These are phyloP conservation scores for pig (Sus scrofa) DNA, from an alignment of 2,113 vertebrate species.

Conservation along the genomic window T2T-Sscrofa CM000826.6:97012001-97012500, in stretches of 20 bases:
- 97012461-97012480: not conserved
- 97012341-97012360: too few relatives aligned
- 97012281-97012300: too few relatives aligned
- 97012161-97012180: too few relatives aligned
- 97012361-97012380: not conserved
- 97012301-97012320: too few relatives aligned
- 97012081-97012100: not conserved
- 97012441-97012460: not conserved
- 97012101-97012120: not conserved
- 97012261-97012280: too few relatives aligned
- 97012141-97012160: too few relatives aligned
- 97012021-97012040: conserved; percentile 7
- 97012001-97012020: conserved; percentile 46
- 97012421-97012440: not conserved
- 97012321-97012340: too few relatives aligned
- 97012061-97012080: conserved; percentile 45
- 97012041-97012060: conserved; percentile 30
- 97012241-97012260: too few relatives aligned
- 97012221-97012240: too few relatives aligned
- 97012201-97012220: too few relatives aligned
- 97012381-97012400: conserved; percentile 22
- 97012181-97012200: too few relatives aligned
- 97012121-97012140: too few relatives aligned
- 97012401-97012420: conserved; percentile 39
- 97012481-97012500: not conserved